Evolutionary conservation across 1,140 invertebrate genomes (phyloP).

Genomic region (Drosophila kikkawai): DNA sequence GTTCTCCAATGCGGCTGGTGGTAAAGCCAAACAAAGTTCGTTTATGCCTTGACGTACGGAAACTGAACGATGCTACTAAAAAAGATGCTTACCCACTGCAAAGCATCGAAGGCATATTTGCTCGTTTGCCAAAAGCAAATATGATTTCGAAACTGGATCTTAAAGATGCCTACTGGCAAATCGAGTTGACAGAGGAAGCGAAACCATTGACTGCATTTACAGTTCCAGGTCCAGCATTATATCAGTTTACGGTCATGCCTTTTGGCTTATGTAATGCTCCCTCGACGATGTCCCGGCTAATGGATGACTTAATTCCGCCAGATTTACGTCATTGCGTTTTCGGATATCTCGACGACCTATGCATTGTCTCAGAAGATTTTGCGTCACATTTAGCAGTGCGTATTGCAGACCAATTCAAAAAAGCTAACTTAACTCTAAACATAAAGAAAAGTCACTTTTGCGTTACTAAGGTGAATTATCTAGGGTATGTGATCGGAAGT

Average conservation of each 20-base stretch:
- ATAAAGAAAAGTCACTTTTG: too few species aligned
- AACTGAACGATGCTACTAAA: slow-evolving; percentile 32
- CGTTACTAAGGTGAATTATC: too few species aligned
- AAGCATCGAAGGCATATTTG: slow-evolving; percentile 6
- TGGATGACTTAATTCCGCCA: slow-evolving; percentile 2
- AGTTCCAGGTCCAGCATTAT: not conserved
- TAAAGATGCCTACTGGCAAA: not conserved
- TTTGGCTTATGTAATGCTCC: slow-evolving; percentile 1
- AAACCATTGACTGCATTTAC: not conserved
- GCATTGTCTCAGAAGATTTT: too few species aligned
- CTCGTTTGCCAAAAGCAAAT: not conserved
- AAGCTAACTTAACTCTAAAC: too few species aligned
- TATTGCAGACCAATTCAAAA: too few species aligned
- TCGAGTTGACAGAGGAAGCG: not conserved
- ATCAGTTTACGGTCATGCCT: not conserved
- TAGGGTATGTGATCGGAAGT: too few species aligned
- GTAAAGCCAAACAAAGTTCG: slow-evolving; percentile 12
- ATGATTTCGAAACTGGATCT: not conserved
- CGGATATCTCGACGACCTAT: too few species aligned
- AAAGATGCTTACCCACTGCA: not conserved
- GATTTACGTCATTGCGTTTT: too few species aligned
- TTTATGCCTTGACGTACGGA: slow-evolving; percentile 47
- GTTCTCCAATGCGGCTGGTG: slow-evolving; percentile 9
- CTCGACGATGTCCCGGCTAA: not conserved
- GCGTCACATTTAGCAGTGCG: too few species aligned